Percentiles rank a stretch among this genome's conserved stretches.
phyloP scores from a whole-genome alignment of 1,140 invertebrate species.

The Meteorus sp. region DNA sequence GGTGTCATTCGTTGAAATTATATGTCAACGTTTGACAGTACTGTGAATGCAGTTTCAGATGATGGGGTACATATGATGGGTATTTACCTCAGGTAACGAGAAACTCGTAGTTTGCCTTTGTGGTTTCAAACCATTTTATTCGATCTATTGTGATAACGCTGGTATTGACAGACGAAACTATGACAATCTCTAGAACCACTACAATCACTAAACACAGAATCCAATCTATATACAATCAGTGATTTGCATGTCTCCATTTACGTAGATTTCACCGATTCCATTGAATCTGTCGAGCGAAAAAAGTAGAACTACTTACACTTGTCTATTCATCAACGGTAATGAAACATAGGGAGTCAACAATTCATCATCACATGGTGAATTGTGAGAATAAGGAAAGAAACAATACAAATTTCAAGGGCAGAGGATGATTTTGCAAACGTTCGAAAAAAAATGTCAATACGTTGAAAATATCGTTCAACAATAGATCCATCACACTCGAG shows the following conservation, averaged over 20 bases:
- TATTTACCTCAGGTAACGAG: background rate
- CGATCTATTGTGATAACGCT: constrained; percentile 13
- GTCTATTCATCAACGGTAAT: too few species aligned
- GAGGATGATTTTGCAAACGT: too few species aligned
- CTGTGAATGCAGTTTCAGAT: too few species aligned
- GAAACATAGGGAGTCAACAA: too few species aligned
- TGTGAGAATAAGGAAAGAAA: too few species aligned
- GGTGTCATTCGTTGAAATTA: constrained; percentile 31
- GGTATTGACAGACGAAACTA: constrained; percentile 22
- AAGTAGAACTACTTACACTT: too few species aligned
- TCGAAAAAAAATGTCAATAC: too few species aligned
- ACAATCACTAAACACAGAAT: constrained; percentile 36
- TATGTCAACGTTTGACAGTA: constrained; percentile 26
- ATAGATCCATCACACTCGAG: background rate
- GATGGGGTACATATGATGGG: background rate
- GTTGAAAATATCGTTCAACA: too few species aligned
- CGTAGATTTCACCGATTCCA: too few species aligned
- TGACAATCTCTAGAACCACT: constrained; percentile 17
- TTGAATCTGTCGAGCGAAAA: too few species aligned
- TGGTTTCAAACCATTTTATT: constrained; percentile 25
- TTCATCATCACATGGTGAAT: too few species aligned
- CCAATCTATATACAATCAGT: constrained; percentile 29
- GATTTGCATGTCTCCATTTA: constrained; percentile 18
- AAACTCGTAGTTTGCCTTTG: constrained; percentile 30
- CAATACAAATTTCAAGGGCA: too few species aligned